phyloP scores from a whole-genome alignment of 2,797 vertebrate species.

The Darevskia mixta region DNA sequence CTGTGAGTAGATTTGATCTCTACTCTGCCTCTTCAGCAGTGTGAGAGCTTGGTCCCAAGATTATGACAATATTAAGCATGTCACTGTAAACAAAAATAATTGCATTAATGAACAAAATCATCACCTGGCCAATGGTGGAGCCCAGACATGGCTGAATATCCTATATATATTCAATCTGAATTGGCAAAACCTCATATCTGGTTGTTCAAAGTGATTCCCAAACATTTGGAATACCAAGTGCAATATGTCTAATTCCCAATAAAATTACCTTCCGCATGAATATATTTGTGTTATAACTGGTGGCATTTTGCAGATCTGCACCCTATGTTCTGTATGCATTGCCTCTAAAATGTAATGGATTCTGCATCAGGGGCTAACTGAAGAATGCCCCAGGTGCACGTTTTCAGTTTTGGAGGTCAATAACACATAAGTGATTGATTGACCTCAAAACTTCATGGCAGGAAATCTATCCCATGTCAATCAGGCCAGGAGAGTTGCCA shows the following conservation, averaged over 20 bases:
- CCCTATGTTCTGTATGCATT: neutral
- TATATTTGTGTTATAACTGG: neutral
- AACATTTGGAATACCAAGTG: neutral
- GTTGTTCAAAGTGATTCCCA: neutral
- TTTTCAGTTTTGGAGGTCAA: conserved; percentile 58
- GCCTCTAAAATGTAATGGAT: neutral
- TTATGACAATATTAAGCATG: neutral
- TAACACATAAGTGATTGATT: conserved; percentile 66
- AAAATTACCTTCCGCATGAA: neutral
- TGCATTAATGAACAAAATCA: neutral
- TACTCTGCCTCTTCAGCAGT: neutral
- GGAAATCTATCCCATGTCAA: conserved; percentile 72
- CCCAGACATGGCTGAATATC: neutral
- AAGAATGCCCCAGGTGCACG: conserved; percentile 26
- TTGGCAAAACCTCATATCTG: neutral
- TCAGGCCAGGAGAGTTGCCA: conserved; percentile 63
- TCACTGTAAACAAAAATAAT: neutral
- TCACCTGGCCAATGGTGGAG: neutral
- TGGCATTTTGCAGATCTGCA: neutral
- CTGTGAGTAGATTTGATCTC: neutral
- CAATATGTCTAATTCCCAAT: neutral
- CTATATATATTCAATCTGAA: neutral
- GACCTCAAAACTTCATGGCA: conserved; percentile 72
- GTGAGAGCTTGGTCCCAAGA: neutral
- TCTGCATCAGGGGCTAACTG: neutral